Evolutionary conservation across 2,797 vertebrate species (phyloP).

Genomic region (Thunnus albacares): DNA sequence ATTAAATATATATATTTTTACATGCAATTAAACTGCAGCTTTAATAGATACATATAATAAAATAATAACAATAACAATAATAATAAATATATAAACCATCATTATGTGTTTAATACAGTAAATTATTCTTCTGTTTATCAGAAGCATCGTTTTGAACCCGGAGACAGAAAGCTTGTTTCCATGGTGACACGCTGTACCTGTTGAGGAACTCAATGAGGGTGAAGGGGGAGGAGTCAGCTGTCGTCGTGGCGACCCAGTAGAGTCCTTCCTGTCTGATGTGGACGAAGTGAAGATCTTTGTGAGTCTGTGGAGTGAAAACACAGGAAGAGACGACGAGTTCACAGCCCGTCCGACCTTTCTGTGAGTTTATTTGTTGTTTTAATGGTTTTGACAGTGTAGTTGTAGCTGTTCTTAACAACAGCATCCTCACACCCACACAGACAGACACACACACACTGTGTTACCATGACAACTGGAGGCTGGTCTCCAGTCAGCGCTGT

Average conservation of each 20-base stretch:
- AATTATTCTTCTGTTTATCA: too few relatives aligned
- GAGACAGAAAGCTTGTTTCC: background rate
- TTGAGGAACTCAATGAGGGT: conserved; percentile 90
- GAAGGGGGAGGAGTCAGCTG: conserved; percentile 87
- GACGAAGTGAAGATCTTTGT: conserved; percentile 87
- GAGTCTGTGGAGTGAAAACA: conserved; percentile 75
- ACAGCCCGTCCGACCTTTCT: too few relatives aligned
- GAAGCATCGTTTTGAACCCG: too few relatives aligned
- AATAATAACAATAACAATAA: too few relatives aligned
- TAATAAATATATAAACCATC: too few relatives aligned
- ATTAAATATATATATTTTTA: too few relatives aligned
- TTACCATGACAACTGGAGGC: conserved; percentile 92
- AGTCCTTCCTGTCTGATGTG: conserved; percentile 91
- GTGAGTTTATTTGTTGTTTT: too few relatives aligned
- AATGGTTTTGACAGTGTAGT: background rate
- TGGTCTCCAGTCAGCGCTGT: conserved; percentile 88
- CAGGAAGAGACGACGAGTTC: too few relatives aligned
- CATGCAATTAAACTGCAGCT: too few relatives aligned
- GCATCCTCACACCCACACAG: background rate
- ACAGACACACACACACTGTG: background rate
- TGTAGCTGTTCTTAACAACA: background rate
- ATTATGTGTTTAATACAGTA: too few relatives aligned
- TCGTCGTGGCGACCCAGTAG: conserved; percentile 89
- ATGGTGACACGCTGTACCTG: conserved; percentile 78
- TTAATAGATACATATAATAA: too few relatives aligned